Base-by-base conservation (phyloP, 2,888 invertebrate species). In the Archips crataeganus region DNA sequence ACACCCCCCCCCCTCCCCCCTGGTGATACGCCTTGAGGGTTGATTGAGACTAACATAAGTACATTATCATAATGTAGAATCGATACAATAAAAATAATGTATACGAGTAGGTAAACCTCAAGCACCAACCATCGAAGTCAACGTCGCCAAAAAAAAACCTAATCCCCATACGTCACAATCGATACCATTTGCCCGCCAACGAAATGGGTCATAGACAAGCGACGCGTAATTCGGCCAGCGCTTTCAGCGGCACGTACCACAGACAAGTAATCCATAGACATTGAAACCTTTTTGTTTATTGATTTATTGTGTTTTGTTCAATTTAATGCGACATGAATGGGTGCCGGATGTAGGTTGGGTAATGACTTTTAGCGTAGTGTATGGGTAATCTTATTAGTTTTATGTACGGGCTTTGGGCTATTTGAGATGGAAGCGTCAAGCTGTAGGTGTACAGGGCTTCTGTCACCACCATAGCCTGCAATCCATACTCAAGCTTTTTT, bases 221-320 rank as follows among this genome's bases (percentile, higher is more conserved):
- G 42, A 75, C 76, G 77, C 81, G 83, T 93, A 93, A 93, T 92
- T 80, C 93, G 82, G 81, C 82, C 78, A 80, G 79, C 80, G 84
- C 82, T 87, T 90, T 88, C 90, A 75, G 54, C 79, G 88, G 85
- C 92, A 92, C 92, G 92, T 90, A 79, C 86, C 84, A 85, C 81
- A 83, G 84, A 84, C 84, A 85, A 83, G 5, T 8, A 61, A 61
- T 61, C 61, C 61, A 61, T 61, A 61, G 61, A 39, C 61, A 61
- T 61, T 67, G 49, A 63, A 59, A 63, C 67, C 63, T 64, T 72
- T 71, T 65, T 51, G 49, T 65, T 65, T 34, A 47, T 47, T 73
- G 73, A 73, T 73, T 73, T 73, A 73, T 69, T 42, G 57, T 59
- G 73, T 73, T 73, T 69, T 73, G 73, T 73, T 68, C 32, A 47